Percentiles rank a stretch among this genome's conserved stretches.
Evolutionary conservation across 2,113 vertebrate species (phyloP).

Genomic region (Casuarius casuarius): DNA sequence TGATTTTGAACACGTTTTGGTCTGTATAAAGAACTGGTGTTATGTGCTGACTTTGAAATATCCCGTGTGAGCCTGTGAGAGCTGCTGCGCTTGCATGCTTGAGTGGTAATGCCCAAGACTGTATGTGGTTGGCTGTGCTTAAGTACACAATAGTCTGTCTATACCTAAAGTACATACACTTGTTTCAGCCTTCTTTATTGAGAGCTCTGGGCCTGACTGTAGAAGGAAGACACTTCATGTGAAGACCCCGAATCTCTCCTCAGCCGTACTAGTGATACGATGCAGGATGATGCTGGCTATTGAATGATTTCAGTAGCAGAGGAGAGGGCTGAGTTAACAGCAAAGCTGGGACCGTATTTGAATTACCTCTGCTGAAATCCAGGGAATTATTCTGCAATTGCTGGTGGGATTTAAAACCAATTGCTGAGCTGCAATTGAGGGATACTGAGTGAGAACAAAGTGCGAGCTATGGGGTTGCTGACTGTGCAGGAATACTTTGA

Average conservation of each 20-base stretch:
- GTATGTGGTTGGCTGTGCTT: not conserved
- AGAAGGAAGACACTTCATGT: not conserved
- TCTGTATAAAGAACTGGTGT: not conserved
- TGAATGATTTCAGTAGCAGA: rapidly evolving
- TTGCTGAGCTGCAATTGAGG: not conserved
- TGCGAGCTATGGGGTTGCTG: not conserved
- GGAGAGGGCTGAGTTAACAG: not conserved
- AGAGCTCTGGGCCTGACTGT: not conserved
- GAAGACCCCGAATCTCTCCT: not conserved
- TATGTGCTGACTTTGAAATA: not conserved
- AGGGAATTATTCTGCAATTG: not conserved
- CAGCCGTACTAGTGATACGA: rapidly evolving
- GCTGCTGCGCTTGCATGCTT: not conserved
- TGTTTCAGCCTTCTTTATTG: not conserved
- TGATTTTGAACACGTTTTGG: not conserved
- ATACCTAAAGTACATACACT: not conserved
- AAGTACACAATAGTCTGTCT: rapidly evolving
- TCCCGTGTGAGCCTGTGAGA: not conserved
- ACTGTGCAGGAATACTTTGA: not conserved
- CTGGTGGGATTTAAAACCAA: not conserved
- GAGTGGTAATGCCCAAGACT: not conserved
- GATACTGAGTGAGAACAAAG: not conserved
- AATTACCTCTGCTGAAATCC: not conserved
- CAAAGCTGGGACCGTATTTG: not conserved
- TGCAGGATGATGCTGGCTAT: not conserved